Percentiles rank a stretch among this genome's conserved stretches.
These are phyloP conservation scores for Silurus glanis DNA, from an alignment of 2,113 vertebrate species.

Conservation along the genomic window DNA sequence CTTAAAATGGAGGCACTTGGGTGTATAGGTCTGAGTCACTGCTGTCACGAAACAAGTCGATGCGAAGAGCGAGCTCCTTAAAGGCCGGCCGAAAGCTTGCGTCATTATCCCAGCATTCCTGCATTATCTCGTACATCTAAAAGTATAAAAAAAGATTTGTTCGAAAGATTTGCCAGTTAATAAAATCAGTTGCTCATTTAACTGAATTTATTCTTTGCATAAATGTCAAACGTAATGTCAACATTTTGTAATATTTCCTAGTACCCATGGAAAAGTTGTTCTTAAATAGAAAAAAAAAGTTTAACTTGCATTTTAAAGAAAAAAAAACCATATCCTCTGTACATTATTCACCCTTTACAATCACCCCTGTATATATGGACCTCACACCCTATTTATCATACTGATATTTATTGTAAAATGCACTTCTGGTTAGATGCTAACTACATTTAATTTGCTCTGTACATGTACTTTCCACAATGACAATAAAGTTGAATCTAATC, in stretches of 20 bases:
- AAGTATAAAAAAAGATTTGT: neutral
- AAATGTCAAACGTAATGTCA: neutral
- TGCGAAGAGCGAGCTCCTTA: constrained; percentile 78
- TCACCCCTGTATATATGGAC: too few species aligned
- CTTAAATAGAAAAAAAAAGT: neutral
- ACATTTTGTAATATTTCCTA: neutral
- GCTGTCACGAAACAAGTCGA: constrained; percentile 82
- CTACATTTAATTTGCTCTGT: too few species aligned
- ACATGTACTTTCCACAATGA: too few species aligned
- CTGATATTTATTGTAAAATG: too few species aligned
- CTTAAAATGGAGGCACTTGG: constrained; percentile 52
- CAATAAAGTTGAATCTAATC: too few species aligned
- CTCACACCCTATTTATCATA: too few species aligned
- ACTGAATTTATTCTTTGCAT: neutral
- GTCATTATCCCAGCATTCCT: constrained; percentile 87
- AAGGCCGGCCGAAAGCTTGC: constrained; percentile 82
- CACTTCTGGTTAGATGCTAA: too few species aligned
- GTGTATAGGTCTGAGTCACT: constrained; percentile 62
- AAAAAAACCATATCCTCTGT: neutral
- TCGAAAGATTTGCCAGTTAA: neutral
- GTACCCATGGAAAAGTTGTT: too few species aligned
- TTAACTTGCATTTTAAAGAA: neutral
- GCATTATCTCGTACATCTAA: constrained; percentile 89
- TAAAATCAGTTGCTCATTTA: neutral
- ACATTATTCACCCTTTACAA: too few species aligned